Evolutionary conservation across 1,140 invertebrate species (phyloP).

Genomic region (Papilio polyxenes): DNA sequence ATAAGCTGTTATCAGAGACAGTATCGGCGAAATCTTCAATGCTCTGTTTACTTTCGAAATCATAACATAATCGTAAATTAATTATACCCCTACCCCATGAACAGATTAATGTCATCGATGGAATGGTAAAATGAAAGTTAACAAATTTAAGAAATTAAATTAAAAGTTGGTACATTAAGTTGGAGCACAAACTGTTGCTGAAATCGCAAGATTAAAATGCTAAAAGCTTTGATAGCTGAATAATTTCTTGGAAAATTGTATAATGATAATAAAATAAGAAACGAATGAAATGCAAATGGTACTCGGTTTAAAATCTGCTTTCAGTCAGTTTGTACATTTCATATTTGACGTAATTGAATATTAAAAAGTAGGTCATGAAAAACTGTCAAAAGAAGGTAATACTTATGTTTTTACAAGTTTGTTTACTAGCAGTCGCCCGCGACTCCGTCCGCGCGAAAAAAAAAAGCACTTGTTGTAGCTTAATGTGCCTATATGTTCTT

Average conservation of each 20-base stretch:
- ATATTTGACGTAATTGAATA: neutral
- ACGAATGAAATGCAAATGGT: neutral
- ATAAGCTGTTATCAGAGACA: too few species aligned
- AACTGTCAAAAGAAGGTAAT: neutral
- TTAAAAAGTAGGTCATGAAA: neutral
- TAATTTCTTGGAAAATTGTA: slow-evolving; percentile 8
- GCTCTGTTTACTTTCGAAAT: too few species aligned
- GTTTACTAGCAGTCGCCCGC: too few species aligned
- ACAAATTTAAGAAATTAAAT: slow-evolving; percentile 11
- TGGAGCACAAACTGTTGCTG: neutral
- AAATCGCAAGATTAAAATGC: slow-evolving; percentile 7
- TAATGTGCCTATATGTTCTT: too few species aligned
- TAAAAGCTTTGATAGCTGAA: neutral
- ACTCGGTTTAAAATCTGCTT: neutral
- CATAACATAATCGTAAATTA: too few species aligned
- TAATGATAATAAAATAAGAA: slow-evolving; percentile 19
- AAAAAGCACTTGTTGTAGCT: too few species aligned
- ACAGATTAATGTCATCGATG: neutral
- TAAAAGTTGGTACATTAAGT: slow-evolving; percentile 7
- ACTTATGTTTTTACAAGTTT: neutral
- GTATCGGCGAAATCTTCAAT: too few species aligned
- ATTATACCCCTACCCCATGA: neutral
- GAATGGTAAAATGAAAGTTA: neutral
- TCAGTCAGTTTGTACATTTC: neutral
- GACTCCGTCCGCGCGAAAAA: too few species aligned